Percentiles rank a stretch among this genome's conserved stretches.
phyloP scores from a whole-genome alignment of 1,140 invertebrate species.

The Halesus radiatus region DNA sequence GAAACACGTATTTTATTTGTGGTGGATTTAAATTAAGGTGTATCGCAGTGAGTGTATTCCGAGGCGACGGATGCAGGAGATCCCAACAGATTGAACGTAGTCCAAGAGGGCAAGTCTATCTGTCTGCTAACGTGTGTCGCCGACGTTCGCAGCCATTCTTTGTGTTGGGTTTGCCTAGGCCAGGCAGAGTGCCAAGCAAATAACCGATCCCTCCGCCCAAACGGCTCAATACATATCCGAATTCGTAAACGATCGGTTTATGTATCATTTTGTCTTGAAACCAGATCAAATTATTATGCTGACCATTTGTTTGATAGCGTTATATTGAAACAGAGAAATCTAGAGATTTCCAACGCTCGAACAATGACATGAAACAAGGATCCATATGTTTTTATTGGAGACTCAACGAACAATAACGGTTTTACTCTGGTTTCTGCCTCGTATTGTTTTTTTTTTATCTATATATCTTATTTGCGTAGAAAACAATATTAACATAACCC shows the following conservation, averaged over 20 bases:
- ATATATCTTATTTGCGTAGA: too few relatives aligned
- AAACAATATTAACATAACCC: too few relatives aligned
- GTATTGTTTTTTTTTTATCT: too few relatives aligned
- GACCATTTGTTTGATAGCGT: too few relatives aligned
- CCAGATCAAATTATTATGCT: neutral
- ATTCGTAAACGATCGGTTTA: neutral
- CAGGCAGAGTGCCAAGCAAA: constrained; percentile 9
- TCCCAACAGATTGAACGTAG: constrained; percentile 17
- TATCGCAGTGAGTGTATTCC: too few relatives aligned
- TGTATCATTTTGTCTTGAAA: constrained; percentile 19
- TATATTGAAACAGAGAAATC: too few relatives aligned
- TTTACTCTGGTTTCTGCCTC: too few relatives aligned
- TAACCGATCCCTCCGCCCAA: neutral
- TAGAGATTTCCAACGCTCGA: too few relatives aligned
- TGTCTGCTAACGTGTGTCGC: neutral
- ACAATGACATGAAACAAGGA: too few relatives aligned
- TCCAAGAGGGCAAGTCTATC: constrained; percentile 36
- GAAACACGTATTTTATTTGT: too few relatives aligned
- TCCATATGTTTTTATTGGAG: too few relatives aligned
- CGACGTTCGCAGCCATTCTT: neutral
- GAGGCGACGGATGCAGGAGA: neutral
- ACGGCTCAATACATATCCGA: neutral
- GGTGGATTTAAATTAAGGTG: neutral
- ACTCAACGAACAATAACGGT: too few relatives aligned
- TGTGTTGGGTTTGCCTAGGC: constrained; percentile 5